Evolutionary conservation across 2,888 invertebrate genomes (phyloP), one percentile per base, ranked within the genome.

Genomic region (Tiliacea aurago): DNA sequence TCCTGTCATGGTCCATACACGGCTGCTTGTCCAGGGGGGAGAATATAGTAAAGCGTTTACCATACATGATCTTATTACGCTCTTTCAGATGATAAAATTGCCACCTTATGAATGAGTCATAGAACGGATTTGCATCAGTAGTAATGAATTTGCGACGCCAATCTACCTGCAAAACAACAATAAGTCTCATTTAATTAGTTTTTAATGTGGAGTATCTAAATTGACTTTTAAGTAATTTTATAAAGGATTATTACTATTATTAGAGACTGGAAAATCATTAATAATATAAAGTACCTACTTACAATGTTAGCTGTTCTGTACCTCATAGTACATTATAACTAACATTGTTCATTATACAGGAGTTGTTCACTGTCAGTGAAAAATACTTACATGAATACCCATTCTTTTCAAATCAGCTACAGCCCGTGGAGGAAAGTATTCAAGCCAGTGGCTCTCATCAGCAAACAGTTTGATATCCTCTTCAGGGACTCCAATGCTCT

Each of bases 1-100:
- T 98, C 86, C 99, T 97, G 93, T 99, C 99, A 92, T 99, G 99
- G 94, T 99, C 99, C 99, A 99, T 99, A 92, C 99, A 99, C 0
- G 99, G 99, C 92, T 99, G 99, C 13, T 98, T 98, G 95, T 99
- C 99, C 89, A 98, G 97, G 0, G 99, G 99, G 0, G 99, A 99
- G 94, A 97, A 99, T 84, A 99, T 98, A 0, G 99, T 99, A 91
- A 99, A 98, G 10, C 99, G 97, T 95, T 99, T 99, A 28, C 99
- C 99, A 95, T 98, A 99, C 96, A 98, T 98, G 45, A 99, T 97
- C 95, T 99, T 99, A 80, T 99, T 98, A 63, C 98, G 97, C 77
- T 98, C 97, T 91, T 97, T 98, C 41, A 99, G 96, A 83, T 98
- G 98, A 75, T 98, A 94, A 93, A 99, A 99, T 93, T 99, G 99